Evolutionary conservation across 2,888 invertebrate species (phyloP).

Genomic region (Entomobrya multifasciata): DNA sequence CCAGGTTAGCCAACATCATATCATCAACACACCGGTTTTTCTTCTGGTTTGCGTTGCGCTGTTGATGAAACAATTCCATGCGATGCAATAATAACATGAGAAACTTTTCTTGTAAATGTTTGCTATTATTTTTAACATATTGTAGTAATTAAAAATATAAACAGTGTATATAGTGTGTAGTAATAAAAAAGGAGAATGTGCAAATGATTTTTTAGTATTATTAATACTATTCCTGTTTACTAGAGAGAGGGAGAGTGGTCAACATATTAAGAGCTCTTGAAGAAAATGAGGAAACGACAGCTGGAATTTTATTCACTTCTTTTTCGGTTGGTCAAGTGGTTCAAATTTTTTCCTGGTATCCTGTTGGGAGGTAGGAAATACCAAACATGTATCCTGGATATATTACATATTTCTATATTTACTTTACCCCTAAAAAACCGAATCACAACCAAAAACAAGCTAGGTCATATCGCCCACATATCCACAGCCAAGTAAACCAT

Average conservation of each 20-base stretch:
- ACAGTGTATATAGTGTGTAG: neutral
- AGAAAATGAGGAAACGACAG: constrained; percentile 59
- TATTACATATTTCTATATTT: neutral
- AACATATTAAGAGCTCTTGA: constrained; percentile 45
- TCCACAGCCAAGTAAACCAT: neutral
- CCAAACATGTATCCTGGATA: neutral
- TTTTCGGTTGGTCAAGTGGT: constrained; percentile 15
- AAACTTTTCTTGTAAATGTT: constrained; percentile 16
- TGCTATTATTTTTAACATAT: constrained; percentile 32
- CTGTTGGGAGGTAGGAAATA: constrained; percentile 27
- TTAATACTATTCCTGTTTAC: no score
- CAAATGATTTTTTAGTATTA: constrained; percentile 50
- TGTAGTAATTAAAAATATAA: constrained; percentile 56
- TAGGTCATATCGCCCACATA: no score
- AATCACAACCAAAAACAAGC: no score
- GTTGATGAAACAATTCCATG: constrained; percentile 61
- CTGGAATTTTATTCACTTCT: constrained; percentile 44
- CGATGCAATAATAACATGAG: constrained; percentile 4
- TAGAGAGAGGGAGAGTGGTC: neutral
- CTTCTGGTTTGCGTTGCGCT: neutral
- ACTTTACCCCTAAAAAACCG: no score
- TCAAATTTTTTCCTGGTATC: constrained; percentile 24
- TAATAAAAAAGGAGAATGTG: constrained; percentile 27
- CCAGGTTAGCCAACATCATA: no score
- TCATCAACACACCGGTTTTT: no score